A percentile compares a stretch with the other conserved stretches of the same genome.
Evolutionary conservation across 2,888 invertebrate genomes (phyloP).

Genomic region (Epistrophella euchroma): DNA sequence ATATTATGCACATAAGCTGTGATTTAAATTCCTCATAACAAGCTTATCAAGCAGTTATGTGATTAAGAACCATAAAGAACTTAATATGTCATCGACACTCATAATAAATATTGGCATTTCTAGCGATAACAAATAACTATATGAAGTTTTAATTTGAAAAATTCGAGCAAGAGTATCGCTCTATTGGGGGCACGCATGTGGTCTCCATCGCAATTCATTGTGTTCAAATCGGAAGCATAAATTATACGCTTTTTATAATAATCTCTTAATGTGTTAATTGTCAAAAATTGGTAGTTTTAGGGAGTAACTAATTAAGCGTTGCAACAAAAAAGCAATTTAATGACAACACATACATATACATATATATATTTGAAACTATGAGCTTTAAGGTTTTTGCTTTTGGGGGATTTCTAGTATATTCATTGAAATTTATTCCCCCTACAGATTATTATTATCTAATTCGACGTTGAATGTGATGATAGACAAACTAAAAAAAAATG

Average conservation of each 20-base stretch:
- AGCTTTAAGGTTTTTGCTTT: neutral
- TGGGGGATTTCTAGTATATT: neutral
- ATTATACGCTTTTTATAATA: slow-evolving; percentile 3
- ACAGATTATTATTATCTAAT: no score
- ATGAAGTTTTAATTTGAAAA: neutral
- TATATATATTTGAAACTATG: neutral
- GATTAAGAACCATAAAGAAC: neutral
- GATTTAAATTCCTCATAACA: neutral
- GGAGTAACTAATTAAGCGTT: neutral
- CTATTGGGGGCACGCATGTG: neutral
- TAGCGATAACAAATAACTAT: neutral
- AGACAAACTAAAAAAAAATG: no score
- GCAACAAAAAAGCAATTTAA: neutral
- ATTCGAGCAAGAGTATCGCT: neutral
- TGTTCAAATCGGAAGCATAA: slow-evolving; percentile 8
- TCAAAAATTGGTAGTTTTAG: neutral
- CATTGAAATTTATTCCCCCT: no score
- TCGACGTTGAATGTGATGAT: no score
- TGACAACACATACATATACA: no score
- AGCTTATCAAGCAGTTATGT: neutral
- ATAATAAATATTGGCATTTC: slow-evolving; percentile 4
- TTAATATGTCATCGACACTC: slow-evolving; percentile 2
- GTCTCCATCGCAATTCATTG: neutral
- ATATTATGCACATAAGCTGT: neutral
- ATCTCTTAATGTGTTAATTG: neutral